Evolutionary conservation across 2,113 vertebrate species (phyloP), one percentile per base, ranked within the genome.

Genomic region (Gallinago jamesoni): DNA sequence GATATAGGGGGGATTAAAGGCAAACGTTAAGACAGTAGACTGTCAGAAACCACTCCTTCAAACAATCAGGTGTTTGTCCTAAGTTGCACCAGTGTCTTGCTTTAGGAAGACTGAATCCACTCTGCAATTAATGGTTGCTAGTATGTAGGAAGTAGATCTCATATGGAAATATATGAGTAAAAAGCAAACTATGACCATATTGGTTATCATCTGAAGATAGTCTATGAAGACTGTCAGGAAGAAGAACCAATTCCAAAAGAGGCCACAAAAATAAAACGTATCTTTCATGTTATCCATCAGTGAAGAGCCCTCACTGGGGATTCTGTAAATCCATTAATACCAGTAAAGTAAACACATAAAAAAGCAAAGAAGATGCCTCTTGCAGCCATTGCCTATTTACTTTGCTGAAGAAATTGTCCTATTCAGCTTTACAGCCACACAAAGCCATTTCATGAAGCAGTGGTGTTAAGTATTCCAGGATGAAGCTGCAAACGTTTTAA

Each of bases 221-320:
- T n/a, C 59, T 47, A 14, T 41, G 18, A 87, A 74, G 25, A 25
- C 5, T 22, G 8, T 1, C 25, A 72, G 35, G 33, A 52, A 68
- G 37, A 66, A 53, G 67, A 73, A 56, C 3, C 15, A 62, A 10
- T 23, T 76, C 35, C 57, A 64, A 43, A 79, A 56, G 75, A 43
- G 43, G 25, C 4, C 48, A 52, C 43, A 72, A 50, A 83, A 82
- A 17, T 31, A 55, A 60, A 8, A 3, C 0, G 0, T 21, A 6
- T 31, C 27, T 69, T 81, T 63, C 7, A 3, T 20, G 30, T 41
- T 30, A 37, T 33, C 14, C 31, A 21, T 17, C 30, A 88, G 8
- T 2, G 18, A 72, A 63, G 20, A 79, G 25, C 24, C 10, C 33
- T 60, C 63, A 35, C 43, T 43, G 15, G 12, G 30, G 11, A 21